Evolutionary conservation across 2,888 invertebrate genomes (phyloP).

Genomic region (Habroteleia sp.): DNA sequence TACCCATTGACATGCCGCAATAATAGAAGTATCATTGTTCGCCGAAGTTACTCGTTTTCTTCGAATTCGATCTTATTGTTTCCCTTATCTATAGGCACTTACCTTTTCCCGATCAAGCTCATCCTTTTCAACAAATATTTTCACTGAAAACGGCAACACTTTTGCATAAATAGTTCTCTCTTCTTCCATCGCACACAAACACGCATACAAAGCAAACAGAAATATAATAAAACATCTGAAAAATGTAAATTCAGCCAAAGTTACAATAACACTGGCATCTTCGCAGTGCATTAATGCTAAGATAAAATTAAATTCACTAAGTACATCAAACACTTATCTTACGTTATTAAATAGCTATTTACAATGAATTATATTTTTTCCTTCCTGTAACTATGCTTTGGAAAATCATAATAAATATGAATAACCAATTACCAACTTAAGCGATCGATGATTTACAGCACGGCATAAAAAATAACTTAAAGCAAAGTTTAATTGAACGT

Average conservation of each 20-base stretch:
- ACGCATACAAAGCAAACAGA: too few relatives aligned
- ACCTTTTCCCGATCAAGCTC: constrained; percentile 5
- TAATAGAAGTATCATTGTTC: constrained; percentile 48
- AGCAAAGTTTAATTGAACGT: constrained; percentile 45
- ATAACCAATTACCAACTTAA: constrained; percentile 7
- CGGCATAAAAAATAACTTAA: constrained; percentile 23
- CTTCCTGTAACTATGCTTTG: neutral
- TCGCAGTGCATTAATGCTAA: too few relatives aligned
- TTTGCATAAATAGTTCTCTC: constrained; percentile 14
- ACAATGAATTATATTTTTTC: too few relatives aligned
- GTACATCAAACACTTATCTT: too few relatives aligned
- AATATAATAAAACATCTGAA: too few relatives aligned
- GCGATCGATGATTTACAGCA: constrained; percentile 27
- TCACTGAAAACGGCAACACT: constrained; percentile 6
- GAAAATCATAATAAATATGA: constrained; percentile 20
- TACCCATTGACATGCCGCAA: constrained; percentile 41
- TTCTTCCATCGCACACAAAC: too few relatives aligned
- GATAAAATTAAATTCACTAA: too few relatives aligned
- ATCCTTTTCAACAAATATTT: constrained; percentile 16
- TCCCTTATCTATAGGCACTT: constrained; percentile 29
- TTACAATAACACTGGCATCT: too few relatives aligned
- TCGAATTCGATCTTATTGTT: constrained; percentile 49
- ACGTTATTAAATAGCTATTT: too few relatives aligned
- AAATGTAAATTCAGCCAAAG: too few relatives aligned
- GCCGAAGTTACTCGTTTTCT: constrained; percentile 30